These are phyloP conservation scores for Tarsius wallacei DNA, from an alignment of 2,797 vertebrate genomes.

Conservation along the genomic window DNA sequence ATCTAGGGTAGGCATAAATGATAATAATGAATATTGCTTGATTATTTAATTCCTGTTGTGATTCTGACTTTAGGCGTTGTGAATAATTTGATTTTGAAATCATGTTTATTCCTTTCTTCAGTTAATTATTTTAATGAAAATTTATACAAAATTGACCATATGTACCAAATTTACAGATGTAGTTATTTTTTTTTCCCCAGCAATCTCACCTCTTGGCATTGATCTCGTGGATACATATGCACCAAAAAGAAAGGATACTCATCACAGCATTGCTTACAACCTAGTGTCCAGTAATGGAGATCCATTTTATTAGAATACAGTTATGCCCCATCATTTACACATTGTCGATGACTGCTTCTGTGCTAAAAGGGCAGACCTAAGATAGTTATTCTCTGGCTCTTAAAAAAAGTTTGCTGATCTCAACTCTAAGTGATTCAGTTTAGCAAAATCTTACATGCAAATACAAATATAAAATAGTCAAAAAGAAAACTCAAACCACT, in stretches of 20 bases:
- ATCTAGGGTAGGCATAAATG: not conserved
- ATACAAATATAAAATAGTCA: constrained; percentile 49
- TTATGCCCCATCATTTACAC: not conserved
- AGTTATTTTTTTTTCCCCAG: constrained; percentile 5
- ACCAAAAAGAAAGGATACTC: not conserved
- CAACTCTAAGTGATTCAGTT: not conserved
- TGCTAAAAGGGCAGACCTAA: not conserved
- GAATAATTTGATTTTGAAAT: constrained; percentile 42
- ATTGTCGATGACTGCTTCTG: not conserved
- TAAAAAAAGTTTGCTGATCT: not conserved
- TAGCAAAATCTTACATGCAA: not conserved
- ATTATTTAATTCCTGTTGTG: not conserved
- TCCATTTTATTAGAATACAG: not conserved
- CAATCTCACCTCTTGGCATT: not conserved
- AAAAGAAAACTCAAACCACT: not conserved
- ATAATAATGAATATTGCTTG: not conserved
- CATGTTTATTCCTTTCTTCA: not conserved
- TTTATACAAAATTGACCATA: not conserved
- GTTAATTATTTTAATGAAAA: not conserved
- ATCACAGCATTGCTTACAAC: not conserved
- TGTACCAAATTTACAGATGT: not conserved
- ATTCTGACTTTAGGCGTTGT: constrained; percentile 5
- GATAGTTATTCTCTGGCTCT: constrained; percentile 15
- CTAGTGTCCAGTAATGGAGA: not conserved
- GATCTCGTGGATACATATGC: not conserved